Base-by-base conservation (phyloP, 2,888 invertebrate species). In the Thereva unica region DNA sequence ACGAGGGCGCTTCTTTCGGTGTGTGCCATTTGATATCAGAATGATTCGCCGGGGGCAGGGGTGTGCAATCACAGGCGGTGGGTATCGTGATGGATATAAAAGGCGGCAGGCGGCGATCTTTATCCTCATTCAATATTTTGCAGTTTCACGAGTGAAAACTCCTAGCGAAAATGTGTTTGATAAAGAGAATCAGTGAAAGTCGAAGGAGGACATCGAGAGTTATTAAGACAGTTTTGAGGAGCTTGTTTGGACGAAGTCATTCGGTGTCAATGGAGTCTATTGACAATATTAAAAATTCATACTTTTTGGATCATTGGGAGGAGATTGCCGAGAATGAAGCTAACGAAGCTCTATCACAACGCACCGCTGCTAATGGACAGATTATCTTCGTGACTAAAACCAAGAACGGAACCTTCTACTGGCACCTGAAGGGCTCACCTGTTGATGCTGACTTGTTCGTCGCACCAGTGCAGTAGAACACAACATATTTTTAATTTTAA, bases 261-360 rank as follows among this genome's bases (percentile, higher is more conserved):
- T 23, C 23, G 23, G 23, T 23, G 23, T 47, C 47, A 9, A 5
- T 34, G 6, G 37, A 47, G 7, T 38, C 5, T 10, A 1, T 5
- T 8, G 10, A 37, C 2, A 40, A 4, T 9, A 38, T 47, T 1
- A 37, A 4, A 8, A 44, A 44, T 5, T 12, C 44, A 2, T 37
- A 42, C 34, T 44, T 23, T 34, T 47, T 53, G 5, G 37, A 64
- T 10, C 64, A 69, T 9, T 67, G 53, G 12, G 56, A 65, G 38
- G 79, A 79, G 71, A 78, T 79, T 66, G 78, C 76, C 12, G 76
- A 79, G 70, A 79, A 79, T 61, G 75, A 75, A 72, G 79, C 79
- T 67, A 79, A 79, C 68, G 79, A 79, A 71, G 75, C 76, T 52
- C 66, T 74, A 34, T 61, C 38, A 10, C 49, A 34, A 37, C n/a